Conservation (phyloP, 2,888 invertebrate species). For the Hipparchia sbordonii region DNA sequence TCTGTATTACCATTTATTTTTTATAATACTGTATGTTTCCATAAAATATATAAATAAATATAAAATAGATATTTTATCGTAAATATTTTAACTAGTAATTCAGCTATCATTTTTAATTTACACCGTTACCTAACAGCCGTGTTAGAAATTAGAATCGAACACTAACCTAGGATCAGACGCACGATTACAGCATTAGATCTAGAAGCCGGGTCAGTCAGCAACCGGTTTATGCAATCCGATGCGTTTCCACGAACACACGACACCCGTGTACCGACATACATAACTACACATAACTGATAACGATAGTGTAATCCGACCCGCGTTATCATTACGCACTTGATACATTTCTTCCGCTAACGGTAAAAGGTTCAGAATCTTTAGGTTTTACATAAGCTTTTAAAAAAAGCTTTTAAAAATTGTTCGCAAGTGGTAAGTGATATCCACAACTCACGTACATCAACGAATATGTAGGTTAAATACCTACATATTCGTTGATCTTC, state of each 20-base stretch:
- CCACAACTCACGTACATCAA: too few species aligned
- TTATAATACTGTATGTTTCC: too few species aligned
- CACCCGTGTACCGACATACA: conserved; percentile 29
- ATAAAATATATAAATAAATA: too few species aligned
- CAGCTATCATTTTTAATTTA: not conserved
- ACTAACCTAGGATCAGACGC: conserved; percentile 27
- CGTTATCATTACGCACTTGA: conserved; percentile 39
- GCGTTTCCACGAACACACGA: conserved; percentile 38
- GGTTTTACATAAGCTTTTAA: not conserved
- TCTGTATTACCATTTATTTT: too few species aligned
- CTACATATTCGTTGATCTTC: too few species aligned
- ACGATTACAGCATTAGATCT: conserved; percentile 33
- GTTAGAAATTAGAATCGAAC: conserved; percentile 8
- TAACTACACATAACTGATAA: conserved; percentile 37
- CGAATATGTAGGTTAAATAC: too few species aligned
- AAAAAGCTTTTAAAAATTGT: not conserved
- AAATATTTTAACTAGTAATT: not conserved
- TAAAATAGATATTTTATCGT: too few species aligned
- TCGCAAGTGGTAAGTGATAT: too few species aligned
- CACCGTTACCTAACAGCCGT: not conserved
- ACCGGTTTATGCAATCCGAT: conserved; percentile 41
- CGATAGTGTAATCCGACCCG: conserved; percentile 37
- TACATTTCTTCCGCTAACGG: conserved; percentile 36
- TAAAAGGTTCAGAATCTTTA: not conserved
- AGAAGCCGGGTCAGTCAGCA: conserved; percentile 23